Conservation (phyloP, 2,113 vertebrate genomes). For the Echinops telfairi region DNA sequence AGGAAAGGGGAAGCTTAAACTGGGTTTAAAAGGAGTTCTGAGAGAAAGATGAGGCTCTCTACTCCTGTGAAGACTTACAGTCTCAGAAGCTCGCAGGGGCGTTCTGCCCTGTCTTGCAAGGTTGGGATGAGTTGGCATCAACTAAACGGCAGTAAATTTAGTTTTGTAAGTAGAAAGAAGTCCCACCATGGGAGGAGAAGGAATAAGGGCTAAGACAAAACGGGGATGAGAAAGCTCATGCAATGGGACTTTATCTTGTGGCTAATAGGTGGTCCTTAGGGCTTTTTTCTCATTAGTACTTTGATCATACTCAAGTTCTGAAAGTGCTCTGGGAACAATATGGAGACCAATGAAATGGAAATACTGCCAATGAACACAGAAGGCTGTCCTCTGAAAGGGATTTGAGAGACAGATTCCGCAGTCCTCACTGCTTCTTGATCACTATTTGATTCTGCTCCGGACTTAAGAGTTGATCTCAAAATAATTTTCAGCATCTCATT, state of each 20-base stretch:
- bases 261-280: neutral
- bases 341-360: neutral
- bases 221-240: neutral
- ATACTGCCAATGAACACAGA: neutral
- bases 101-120: too few relatives aligned
- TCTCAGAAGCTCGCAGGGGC: too few relatives aligned
- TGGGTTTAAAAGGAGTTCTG: neutral
- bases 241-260: neutral
- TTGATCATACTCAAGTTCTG: neutral
- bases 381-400: neutral
- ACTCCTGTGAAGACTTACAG: too few relatives aligned
- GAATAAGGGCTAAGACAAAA: rapidly evolving
- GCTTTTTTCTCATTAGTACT: neutral
- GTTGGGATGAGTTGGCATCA: too few relatives aligned
- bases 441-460: neutral
- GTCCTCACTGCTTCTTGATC: too few relatives aligned
- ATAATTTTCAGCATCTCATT: rapidly evolving
- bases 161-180: neutral
- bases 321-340: neutral
- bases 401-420: rapidly evolving
- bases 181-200: neutral
- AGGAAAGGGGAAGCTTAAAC: neutral
- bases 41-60: too few relatives aligned
- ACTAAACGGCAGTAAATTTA: too few relatives aligned
- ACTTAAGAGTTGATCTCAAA: rapidly evolving